Percentiles rank a stretch among this genome's conserved stretches.
phyloP scores from a whole-genome alignment of 1,140 invertebrate species.

The Holcopasites calliopsidis region DNA sequence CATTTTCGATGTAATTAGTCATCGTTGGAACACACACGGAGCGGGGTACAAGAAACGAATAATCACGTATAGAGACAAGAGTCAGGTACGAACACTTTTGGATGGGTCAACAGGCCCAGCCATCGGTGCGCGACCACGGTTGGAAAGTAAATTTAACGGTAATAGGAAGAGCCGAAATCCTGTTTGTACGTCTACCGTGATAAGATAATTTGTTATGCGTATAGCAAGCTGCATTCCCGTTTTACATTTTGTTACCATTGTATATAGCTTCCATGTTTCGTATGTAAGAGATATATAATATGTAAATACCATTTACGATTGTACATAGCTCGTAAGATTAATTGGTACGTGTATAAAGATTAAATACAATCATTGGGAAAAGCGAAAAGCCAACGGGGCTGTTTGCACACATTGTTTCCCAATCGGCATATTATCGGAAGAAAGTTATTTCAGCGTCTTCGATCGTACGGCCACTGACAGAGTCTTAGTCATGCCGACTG shows the following conservation, averaged over 20 bases:
- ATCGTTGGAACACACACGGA: constrained; percentile 14
- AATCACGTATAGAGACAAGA: not conserved
- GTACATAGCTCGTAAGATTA: not conserved
- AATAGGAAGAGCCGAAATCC: not conserved
- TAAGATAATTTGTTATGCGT: constrained; percentile 13
- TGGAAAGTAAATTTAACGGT: not conserved
- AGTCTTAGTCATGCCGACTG: not conserved
- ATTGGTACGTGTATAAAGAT: not conserved
- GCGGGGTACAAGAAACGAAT: not conserved
- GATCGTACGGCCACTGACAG: constrained; percentile 10
- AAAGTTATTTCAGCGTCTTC: not conserved
- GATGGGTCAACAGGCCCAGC: too few species aligned
- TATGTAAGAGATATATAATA: not conserved
- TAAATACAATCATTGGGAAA: not conserved
- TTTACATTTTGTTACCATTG: not conserved
- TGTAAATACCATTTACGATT: too few species aligned
- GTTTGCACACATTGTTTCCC: not conserved
- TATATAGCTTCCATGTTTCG: not conserved
- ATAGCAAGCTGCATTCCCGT: constrained; percentile 36
- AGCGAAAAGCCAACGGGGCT: not conserved
- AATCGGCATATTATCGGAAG: not conserved
- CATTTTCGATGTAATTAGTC: constrained; percentile 58
- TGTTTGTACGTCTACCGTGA: not conserved
- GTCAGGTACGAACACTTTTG: not conserved
- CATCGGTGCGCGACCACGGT: not conserved